Percentiles rank a stretch among this genome's conserved stretches.
phyloP scores from a whole-genome alignment of 2,888 invertebrate species.

The Cremastinae sp. region DNA sequence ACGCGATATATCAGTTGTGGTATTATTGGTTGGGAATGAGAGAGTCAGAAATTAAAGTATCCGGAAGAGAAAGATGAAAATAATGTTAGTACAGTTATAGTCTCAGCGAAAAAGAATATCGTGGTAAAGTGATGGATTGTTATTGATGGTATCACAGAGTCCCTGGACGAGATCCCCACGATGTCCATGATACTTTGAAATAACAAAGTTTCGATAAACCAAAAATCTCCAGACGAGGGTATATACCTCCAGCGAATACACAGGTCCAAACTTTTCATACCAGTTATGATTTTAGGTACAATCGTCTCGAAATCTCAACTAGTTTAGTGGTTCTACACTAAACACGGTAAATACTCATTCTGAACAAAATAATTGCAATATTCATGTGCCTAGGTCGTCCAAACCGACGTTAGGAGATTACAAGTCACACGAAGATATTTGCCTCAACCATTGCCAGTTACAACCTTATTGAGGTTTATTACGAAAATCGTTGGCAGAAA shows the following conservation, averaged over 20 bases:
- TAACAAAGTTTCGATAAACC: slow-evolving; percentile 19
- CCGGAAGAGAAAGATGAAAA: slow-evolving; percentile 15
- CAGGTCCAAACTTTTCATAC: background rate
- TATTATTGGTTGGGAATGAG: too few relatives aligned
- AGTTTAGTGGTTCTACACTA: too few relatives aligned
- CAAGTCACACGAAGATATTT: slow-evolving; percentile 25
- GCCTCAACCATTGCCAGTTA: slow-evolving; percentile 37
- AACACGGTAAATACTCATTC: too few relatives aligned
- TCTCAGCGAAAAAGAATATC: slow-evolving; percentile 15
- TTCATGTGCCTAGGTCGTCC: slow-evolving; percentile 8
- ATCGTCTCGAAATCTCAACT: background rate
- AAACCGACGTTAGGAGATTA: slow-evolving; percentile 40
- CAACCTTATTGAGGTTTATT: slow-evolving; percentile 53
- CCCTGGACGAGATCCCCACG: slow-evolving; percentile 36
- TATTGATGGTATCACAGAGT: slow-evolving; percentile 63
- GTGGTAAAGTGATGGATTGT: slow-evolving; percentile 66
- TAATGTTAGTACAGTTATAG: slow-evolving; percentile 1
- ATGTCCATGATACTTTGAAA: slow-evolving; percentile 44
- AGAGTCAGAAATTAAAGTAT: background rate
- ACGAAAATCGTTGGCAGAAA: slow-evolving; percentile 57
- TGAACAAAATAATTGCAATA: background rate
- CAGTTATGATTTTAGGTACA: background rate
- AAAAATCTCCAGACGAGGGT: slow-evolving; percentile 59
- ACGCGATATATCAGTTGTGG: too few relatives aligned
- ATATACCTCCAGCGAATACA: slow-evolving; percentile 27